Evolutionary conservation across 2,113 vertebrate species (phyloP), one percentile per base, ranked within the genome.

Genomic region (Acrocephalus kingi): DNA sequence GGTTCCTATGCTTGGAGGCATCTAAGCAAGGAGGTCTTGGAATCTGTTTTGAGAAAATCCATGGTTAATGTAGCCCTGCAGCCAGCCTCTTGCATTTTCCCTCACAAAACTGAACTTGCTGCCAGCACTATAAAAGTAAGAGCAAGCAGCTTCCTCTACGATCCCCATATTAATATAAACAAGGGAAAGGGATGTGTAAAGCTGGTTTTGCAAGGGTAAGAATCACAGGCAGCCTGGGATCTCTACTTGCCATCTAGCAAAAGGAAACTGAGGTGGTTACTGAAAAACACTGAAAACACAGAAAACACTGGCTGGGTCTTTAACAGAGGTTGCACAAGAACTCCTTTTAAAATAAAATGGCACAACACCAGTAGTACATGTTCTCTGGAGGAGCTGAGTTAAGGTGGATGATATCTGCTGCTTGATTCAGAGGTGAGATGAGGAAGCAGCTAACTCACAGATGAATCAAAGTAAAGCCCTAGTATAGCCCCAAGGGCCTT

Each of bases 11-110:
- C 48, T 54, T 71, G 43, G 8, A 84, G n/a, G 15, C 15, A 46
- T 4, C 62, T 51, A 24, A 84, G 18, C 18, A 87, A 81, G 24
- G 23, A 74, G 13, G 1, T 78, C 4, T 39, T 51, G 20, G 48
- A 81, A 86, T 10, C 6, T 54, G 46, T 25, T 92, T 80, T 64
- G 58, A 37, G 61, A 46, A 90, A 73, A 90, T 9, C 9, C 15
- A 35, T 16, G 10, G 23, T 48, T 56, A 33, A 33, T 9, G 3
- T 2, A 23, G 10, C 33, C 14, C 37, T 54, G 11, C 18, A n/a
- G n/a, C 0, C 0, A 79, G 24, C 15, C 10, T 63, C 52, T 43
- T 56, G 33, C 5, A 10, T 66, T 68, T 84, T 76, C 33, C 23
- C 15, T 71, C 14, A 25, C 14, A 41, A 66, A 76, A 85, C 2